Conservation (phyloP, 2,888 invertebrate genomes). For the Malacosoma neustria region DNA sequence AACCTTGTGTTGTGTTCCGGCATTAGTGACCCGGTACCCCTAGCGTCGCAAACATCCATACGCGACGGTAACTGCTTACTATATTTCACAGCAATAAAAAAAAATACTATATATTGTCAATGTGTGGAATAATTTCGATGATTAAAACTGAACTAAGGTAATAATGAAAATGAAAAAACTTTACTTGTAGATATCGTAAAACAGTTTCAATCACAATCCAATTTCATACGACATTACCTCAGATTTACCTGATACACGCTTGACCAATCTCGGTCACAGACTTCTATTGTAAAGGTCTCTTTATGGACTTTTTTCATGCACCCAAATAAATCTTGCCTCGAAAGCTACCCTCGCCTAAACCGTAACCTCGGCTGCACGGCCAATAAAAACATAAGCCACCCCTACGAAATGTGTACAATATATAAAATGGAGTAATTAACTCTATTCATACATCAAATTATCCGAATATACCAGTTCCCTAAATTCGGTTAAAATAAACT, state of each 20-base stretch:
- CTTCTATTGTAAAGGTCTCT: slow-evolving; percentile 19
- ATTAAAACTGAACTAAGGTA: too few relatives aligned
- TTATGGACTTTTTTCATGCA: slow-evolving; percentile 11
- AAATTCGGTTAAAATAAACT: not conserved
- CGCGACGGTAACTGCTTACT: too few relatives aligned
- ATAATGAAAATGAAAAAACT: too few relatives aligned
- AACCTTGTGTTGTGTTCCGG: too few relatives aligned
- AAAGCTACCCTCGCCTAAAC: slow-evolving; percentile 34
- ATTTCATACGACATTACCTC: not conserved
- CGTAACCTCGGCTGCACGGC: slow-evolving; percentile 42
- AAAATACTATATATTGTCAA: too few relatives aligned
- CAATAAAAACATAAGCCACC: slow-evolving; percentile 50
- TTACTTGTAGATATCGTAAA: not conserved
- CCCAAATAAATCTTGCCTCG: slow-evolving; percentile 34
- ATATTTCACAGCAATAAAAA: too few relatives aligned
- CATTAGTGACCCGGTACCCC: too few relatives aligned
- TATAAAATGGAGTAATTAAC: slow-evolving; percentile 64
- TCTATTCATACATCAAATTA: slow-evolving; percentile 65
- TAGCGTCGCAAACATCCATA: too few relatives aligned
- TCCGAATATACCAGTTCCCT: slow-evolving; percentile 35
- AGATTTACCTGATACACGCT: not conserved
- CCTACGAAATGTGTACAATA: slow-evolving; percentile 64
- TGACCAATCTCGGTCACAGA: slow-evolving; percentile 11
- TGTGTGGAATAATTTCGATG: too few relatives aligned
- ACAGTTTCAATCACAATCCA: not conserved